Base-by-base conservation (phyloP, 2,797 vertebrate species). In the Coccyzus lansbergi region DNA sequence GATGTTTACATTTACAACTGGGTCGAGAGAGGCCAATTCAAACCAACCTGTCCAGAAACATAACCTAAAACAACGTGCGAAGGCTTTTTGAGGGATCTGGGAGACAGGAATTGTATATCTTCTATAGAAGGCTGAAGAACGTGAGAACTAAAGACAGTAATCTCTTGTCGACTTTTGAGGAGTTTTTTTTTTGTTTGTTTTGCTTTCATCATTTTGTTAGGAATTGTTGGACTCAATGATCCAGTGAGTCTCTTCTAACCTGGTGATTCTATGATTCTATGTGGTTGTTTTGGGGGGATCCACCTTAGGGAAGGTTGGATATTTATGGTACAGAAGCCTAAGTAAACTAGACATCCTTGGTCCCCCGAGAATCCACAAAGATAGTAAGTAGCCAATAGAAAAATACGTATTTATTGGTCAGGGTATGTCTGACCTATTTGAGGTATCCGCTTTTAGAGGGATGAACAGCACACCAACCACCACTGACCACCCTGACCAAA, bases 141-240 rank as follows among this genome's bases (percentile, higher is more conserved):
- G 4, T 2, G 11, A 62, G 14, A 72, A 86, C 4, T 62, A 4
- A 84, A 88, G 84, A 48, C 0, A 63, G 1, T 5, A 3, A 36
- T 69, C 51, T 88, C 24, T 49, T 44, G n/a, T 21, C 0, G 0
- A 58, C 15, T 58, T 65, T 52, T 2, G 6, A 46, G 4, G 36
- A 29, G n/a, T 29, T 31, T 46, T 40, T n/a, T n/a, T n/a, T n/a
- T n/a, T n/a, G n/a, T n/a, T 76, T 42, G 7, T 3, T 85, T 70
- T 70, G 12, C 44, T 71, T 55, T 38, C 29, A 55, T 52, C 8
- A 18, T n/a, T n/a, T n/a, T n/a, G n/a, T n/a, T n/a, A n/a, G n/a
- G n/a, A n/a, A n/a, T n/a, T n/a, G n/a, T n/a, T n/a, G n/a, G n/a
- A n/a, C n/a, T n/a, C n/a, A n/a, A n/a, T n/a, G n/a, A n/a, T n/a